Base-by-base conservation (phyloP, 2,113 vertebrate species). In the Ifrita kowaldi region DNA sequence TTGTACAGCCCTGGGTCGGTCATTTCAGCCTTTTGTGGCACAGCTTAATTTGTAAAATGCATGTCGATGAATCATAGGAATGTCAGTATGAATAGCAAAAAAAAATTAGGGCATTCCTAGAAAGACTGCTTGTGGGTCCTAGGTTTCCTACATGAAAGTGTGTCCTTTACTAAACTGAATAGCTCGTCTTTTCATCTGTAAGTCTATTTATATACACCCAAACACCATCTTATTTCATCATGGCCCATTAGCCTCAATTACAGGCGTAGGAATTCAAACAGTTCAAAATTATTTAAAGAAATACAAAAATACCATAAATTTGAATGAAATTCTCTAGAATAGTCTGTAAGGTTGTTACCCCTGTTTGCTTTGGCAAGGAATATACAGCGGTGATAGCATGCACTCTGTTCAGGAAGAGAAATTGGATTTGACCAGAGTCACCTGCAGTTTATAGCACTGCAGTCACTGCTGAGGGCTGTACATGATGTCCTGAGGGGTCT, bases 351-450 rank as follows among this genome's bases (percentile, higher is more conserved):
- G 33, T 65, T 91, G 87, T 90, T 90, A 75, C 76, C 49, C 87
- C 75, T 98, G 97, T 98, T 98, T 95, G 97, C 91, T 59, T 98
- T 98, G 98, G 98, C 98, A 95, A 91, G 37, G 49, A 86, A 73
- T 81, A 89, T 22, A 39, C 52, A 93, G 73, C 67, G 91, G 50
- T 83, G 95, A 97, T 91, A 95, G 83, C 49, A 55, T 59, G 63
- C 80, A 39, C 86, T 94, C 63, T 33, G 11, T 69, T 95, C 86
- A 59, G 85, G 90, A 98, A 95, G 52, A 95, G 70, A 90, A 97
- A 90, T 92, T 95, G 95, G 94, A 97, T 89, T 95, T 79, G 93
- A 95, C 91, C 80, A 73, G 89, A 97, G 97, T 98, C 98, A 98
- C 98, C 98, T 98, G 98, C 96, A 98, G 97, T 97, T 98, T 94